phyloP scores from a whole-genome alignment of 1,140 invertebrate genomes.

The Lepidostoma basale region DNA sequence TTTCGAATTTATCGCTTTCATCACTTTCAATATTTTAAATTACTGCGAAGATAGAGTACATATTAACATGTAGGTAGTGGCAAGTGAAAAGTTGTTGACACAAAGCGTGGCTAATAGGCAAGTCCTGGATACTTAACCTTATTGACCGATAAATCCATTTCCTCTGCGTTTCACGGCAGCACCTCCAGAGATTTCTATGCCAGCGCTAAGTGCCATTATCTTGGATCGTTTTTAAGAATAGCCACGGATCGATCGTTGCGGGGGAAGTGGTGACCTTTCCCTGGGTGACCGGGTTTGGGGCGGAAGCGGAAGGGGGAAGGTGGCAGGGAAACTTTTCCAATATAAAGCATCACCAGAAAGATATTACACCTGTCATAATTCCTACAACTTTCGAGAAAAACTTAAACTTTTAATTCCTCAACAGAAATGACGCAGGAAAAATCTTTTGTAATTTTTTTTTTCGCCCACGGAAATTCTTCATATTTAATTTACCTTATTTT shows the following conservation, averaged over 20 bases:
- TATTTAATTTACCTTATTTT: background rate
- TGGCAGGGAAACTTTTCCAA: constrained; percentile 13
- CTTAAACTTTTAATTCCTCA: constrained; percentile 8
- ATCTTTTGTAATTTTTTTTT: background rate
- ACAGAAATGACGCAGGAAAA: background rate
- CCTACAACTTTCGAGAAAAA: background rate
- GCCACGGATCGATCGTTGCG: background rate
- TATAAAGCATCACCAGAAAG: constrained; percentile 19
- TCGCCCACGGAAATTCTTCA: background rate
- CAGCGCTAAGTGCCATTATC: background rate
- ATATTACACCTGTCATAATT: constrained; percentile 10
- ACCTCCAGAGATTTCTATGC: background rate
- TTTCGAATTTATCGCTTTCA: no score
- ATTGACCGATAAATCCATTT: no score
- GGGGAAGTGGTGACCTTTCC: background rate
- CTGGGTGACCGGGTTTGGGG: background rate
- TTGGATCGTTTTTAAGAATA: background rate
- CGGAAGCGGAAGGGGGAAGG: background rate
- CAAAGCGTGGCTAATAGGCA: no score
- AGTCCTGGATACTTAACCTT: no score
- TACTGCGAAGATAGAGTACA: no score
- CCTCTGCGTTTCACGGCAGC: no score
- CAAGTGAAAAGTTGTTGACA: no score
- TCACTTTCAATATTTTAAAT: no score
- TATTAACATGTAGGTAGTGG: no score